Evolutionary conservation across 2,797 vertebrate species (phyloP), one percentile per base, ranked within the genome.

Genomic region (Galaxias olidus): DNA sequence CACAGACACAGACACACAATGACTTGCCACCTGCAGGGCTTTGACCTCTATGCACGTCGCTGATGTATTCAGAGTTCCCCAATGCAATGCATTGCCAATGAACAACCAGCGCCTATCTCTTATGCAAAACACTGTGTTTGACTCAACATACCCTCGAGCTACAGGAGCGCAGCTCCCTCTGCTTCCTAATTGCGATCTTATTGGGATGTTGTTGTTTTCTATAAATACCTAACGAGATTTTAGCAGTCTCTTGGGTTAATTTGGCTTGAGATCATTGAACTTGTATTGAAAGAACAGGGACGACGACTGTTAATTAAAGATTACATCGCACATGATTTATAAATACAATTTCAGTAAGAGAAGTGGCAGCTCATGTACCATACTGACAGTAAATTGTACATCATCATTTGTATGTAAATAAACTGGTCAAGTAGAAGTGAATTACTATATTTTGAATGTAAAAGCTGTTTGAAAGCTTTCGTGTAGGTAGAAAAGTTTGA

Each of bases 121-220:
- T 73, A 85, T 90, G 86, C 77, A 82, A 87, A 90, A 50, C 66
- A 80, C 56, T 43, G 30, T 52, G 4, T 17, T 67, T 65, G 59
- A 12, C 58, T 65, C 42, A 17, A 41, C 41, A 1, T 84, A 73
- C 82, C 72, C 72, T 71, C 56, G 44, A 81, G 85, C 77, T 9
- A 59, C 10, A 12, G 76, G 41, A 75, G 67, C 10, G 2, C 5
- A 59, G 42, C 17, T 59, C 20, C 18, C 66, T 13, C 0, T 41
- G 51, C 65, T 57, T 40, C 61, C 69, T 76, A 51, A 43, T 52
- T 65, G 52, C 61, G 18, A 0, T 63, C 14, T 78, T 72, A 76
- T 55, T 61, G 62, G 68, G 47, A 73, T 53, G 50, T 71, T 78
- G 11, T 47, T 50, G 30, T 79, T 80, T 75, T 62, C 68, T 56